These are phyloP conservation scores for Uria aalge DNA, from an alignment of 2,113 vertebrate species.

Conservation along the genomic window DNA sequence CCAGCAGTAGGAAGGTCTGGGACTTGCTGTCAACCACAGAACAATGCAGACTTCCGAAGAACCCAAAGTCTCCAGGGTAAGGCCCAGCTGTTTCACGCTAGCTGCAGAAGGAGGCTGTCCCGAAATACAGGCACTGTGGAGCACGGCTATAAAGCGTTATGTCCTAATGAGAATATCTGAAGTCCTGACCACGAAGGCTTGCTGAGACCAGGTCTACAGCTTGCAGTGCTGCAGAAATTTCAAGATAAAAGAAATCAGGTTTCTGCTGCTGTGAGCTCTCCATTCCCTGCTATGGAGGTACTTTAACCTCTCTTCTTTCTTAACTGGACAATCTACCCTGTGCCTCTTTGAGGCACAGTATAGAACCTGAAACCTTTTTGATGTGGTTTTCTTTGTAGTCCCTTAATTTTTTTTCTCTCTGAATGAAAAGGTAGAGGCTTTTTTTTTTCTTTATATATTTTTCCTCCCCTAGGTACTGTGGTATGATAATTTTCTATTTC, in stretches of 20 bases:
- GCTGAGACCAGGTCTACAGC: background rate
- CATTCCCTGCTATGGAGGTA: background rate
- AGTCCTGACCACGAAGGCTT: background rate
- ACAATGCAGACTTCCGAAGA: background rate
- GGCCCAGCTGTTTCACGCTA: background rate
- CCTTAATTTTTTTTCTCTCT: background rate
- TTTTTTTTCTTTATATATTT: background rate
- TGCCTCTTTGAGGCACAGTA: background rate
- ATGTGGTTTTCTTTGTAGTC: background rate
- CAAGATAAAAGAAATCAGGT: background rate
- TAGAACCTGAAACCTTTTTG: background rate
- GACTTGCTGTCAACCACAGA: background rate
- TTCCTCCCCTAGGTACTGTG: background rate
- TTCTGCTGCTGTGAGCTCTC: background rate
- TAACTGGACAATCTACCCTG: background rate
- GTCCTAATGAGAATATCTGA: background rate
- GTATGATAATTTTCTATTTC: background rate
- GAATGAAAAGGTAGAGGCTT: background rate
- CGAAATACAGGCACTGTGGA: background rate
- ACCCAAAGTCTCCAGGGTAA: background rate
- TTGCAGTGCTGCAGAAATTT: background rate
- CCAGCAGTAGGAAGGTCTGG: background rate
- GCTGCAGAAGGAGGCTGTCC: background rate
- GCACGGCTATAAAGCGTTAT: background rate
- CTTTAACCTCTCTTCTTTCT: background rate